Evolutionary conservation across 2,113 vertebrate genomes (phyloP), one percentile per base, ranked within the genome.

Genomic region (Prionailurus bengalensis): DNA sequence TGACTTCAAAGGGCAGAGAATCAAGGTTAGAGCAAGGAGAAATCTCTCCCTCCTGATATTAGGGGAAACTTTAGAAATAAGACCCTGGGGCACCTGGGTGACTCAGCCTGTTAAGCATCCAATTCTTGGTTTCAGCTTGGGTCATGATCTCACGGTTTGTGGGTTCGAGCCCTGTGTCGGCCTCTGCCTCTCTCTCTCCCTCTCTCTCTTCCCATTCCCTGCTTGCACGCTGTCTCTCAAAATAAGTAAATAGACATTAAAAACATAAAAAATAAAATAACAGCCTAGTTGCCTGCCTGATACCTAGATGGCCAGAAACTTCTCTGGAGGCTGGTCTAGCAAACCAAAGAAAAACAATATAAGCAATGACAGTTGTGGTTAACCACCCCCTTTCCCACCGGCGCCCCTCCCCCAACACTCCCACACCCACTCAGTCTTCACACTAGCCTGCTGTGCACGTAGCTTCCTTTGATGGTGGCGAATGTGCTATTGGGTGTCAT

Each of bases 281-380:
- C 89, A 42, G 8, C 23, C 9, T 58, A 63, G 33, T 48, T 88
- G 58, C 31, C 86, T 94, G 39, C 48, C 39, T n/a, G 11, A 3
- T 80, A 94, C 23, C 79, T 66, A 45, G 29, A 80, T 61, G 87
- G 31, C 58, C 58, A 71, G 89, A 95, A 89, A 66, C 55, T 74
- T 96, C 58, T 39, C 79, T 55, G 27, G 68, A 89, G 29, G 68
- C 27, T 92, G 53, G 95, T 51, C 45, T 78, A 53, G 80, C 66
- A 80, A 83, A 61, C 7, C 71, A 70, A 58, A 92, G 86, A 68
- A 31, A 45, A 45, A 45, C 45, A 61, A 16, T 5, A 4, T 31
- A 42, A 91, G 65, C 92, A 84, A 15, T 61, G 84, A 51, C 74
- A 19, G 87, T 27, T 92, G 89, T 82, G 91, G 85, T 94, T 90